Conservation (phyloP, 2,888 invertebrate genomes). For the Oeneis ivallda region DNA sequence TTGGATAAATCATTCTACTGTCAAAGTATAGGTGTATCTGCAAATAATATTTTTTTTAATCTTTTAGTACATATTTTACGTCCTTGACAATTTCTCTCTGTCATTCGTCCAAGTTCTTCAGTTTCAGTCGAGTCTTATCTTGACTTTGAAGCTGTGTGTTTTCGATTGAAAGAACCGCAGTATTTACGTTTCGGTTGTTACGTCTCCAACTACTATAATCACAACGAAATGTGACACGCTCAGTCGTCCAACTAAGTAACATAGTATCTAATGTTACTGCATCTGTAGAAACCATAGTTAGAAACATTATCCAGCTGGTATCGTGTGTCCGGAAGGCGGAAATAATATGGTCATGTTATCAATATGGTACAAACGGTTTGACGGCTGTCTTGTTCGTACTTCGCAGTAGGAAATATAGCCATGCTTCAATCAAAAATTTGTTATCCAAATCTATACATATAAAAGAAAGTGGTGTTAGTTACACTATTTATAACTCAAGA, state of each 20-base stretch:
- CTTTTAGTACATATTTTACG: too few relatives aligned
- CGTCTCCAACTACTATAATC: slow-evolving; percentile 3
- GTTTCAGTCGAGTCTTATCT: neutral
- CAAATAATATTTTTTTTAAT: too few relatives aligned
- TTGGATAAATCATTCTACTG: too few relatives aligned
- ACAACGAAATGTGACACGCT: slow-evolving; percentile 29
- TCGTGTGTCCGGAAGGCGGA: slow-evolving; percentile 37
- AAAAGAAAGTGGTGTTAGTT: too few relatives aligned
- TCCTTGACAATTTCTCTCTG: neutral
- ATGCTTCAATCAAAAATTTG: neutral
- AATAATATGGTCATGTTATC: slow-evolving; percentile 27
- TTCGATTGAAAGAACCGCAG: neutral
- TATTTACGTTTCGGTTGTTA: slow-evolving; percentile 11
- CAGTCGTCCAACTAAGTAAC: slow-evolving; percentile 29
- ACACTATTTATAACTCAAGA: too few relatives aligned
- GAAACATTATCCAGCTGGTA: slow-evolving; percentile 31
- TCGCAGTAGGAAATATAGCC: neutral
- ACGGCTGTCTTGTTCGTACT: slow-evolving; percentile 1
- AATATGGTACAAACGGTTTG: slow-evolving; percentile 31
- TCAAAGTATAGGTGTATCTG: too few relatives aligned
- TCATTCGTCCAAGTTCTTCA: neutral
- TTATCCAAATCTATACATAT: too few relatives aligned
- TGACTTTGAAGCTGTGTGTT: neutral
- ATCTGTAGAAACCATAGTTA: too few relatives aligned
- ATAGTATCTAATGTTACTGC: slow-evolving; percentile 29